Percentiles rank a stretch among this genome's conserved stretches.
Evolutionary conservation across 1,140 invertebrate species (phyloP).

Genomic region (Anadara kagoshimensis): DNA sequence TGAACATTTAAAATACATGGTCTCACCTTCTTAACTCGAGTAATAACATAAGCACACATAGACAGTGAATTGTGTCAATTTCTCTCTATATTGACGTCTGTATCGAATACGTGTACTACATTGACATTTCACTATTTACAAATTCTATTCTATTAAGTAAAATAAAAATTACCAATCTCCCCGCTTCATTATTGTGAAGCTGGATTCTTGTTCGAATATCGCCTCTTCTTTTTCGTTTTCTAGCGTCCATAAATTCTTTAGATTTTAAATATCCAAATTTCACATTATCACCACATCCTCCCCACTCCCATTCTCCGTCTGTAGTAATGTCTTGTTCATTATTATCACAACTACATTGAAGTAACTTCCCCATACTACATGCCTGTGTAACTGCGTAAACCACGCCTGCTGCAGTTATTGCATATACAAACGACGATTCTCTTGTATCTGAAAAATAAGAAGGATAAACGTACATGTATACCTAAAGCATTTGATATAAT

Average conservation of each 20-base stretch:
- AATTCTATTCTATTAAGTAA: neutral
- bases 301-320: conserved; percentile 95
- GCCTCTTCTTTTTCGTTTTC: conserved; percentile 78
- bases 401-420: conserved; percentile 90
- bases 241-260: conserved; percentile 92
- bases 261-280: conserved; percentile 96
- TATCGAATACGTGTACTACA: neutral
- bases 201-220: conserved; percentile 69
- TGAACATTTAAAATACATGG: too few relatives aligned
- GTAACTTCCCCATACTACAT: conserved; percentile 77
- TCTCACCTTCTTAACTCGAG: too few relatives aligned
- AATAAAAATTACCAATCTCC: conserved; percentile 62
- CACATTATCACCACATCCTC: conserved; percentile 96
- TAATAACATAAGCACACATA: too few relatives aligned
- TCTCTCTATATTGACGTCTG: too few relatives aligned
- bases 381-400: conserved; percentile 89
- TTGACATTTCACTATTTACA: neutral
- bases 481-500: too few relatives aligned
- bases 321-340: conserved; percentile 73
- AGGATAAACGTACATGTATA: too few relatives aligned
- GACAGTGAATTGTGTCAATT: too few relatives aligned
- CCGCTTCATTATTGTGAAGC: conserved; percentile 73
- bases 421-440: conserved; percentile 93
- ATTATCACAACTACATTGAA: conserved; percentile 70
- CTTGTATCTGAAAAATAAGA: conserved; percentile 86